Percentiles rank a stretch among this genome's conserved stretches.
phyloP scores from a whole-genome alignment of 2,113 vertebrate species.

The Rattus rattus region DNA sequence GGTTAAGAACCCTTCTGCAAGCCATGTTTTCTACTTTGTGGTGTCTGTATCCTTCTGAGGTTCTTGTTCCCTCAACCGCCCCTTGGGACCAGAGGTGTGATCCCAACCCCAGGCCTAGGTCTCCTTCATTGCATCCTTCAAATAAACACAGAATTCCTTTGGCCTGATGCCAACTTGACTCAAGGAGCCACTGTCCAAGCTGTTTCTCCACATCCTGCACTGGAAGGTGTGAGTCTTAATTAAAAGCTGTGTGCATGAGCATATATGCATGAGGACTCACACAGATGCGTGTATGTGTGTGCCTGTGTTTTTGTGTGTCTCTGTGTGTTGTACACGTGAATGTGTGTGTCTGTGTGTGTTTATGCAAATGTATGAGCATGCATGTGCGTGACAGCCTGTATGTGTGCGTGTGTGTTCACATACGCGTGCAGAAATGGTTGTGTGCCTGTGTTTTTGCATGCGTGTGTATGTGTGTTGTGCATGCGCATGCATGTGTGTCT shows the following conservation, averaged over 20 bases:
- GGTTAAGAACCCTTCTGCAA: background rate
- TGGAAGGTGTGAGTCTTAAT: background rate
- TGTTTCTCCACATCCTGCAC: fast-evolving
- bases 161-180: no score
- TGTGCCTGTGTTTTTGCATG: background rate
- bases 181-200: background rate
- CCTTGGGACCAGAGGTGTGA: background rate
- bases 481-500: background rate
- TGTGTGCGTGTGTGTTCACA: background rate
- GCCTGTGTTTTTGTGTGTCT: no score
- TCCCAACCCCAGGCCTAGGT: background rate
- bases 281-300: background rate
- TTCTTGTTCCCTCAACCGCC: no score
- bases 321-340: no score
- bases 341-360: background rate
- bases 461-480: background rate
- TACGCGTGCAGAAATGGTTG: background rate
- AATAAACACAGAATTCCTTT: background rate
- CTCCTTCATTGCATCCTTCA: background rate
- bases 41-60: background rate
- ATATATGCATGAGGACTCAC: background rate
- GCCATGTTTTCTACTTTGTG: background rate
- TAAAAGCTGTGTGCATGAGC: background rate
- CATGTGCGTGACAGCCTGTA: no score
- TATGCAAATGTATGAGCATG: no score